Evolutionary conservation across 2,888 invertebrate species (phyloP).

Genomic region (Elysia crispata): DNA sequence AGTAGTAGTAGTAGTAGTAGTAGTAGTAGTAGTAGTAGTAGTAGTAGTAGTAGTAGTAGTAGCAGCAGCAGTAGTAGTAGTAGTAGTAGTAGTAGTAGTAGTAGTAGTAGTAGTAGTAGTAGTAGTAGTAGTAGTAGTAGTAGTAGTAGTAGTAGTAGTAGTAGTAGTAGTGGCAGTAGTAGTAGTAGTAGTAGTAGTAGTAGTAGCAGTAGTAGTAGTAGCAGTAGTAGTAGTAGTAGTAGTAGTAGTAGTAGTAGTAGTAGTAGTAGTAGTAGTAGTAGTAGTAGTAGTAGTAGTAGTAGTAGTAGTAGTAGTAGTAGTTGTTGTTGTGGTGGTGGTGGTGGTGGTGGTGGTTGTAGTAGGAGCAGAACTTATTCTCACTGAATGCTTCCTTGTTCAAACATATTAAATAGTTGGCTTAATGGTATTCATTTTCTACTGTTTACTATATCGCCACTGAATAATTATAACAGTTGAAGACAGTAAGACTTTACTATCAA

Average conservation of each 20-base stretch:
- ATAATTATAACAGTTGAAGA: too few relatives aligned
- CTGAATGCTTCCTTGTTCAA: too few relatives aligned
- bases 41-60: background rate
- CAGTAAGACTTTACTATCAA: too few relatives aligned
- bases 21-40: background rate
- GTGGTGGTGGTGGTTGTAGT: too few relatives aligned
- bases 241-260: conserved; percentile 28
- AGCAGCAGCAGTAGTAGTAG: conserved; percentile 3
- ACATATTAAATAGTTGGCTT: too few relatives aligned
- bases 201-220: background rate
- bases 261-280: conserved; percentile 28
- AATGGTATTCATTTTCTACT: too few relatives aligned
- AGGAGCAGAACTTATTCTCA: too few relatives aligned
- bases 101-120: conserved; percentile 28
- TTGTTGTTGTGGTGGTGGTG: too few relatives aligned
- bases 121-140: conserved; percentile 28
- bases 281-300: conserved; percentile 28
- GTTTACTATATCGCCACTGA: too few relatives aligned
- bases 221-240: conserved; percentile 23
- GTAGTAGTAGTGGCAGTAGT: background rate
- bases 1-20: background rate
- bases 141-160: conserved; percentile 28
- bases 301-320: conserved; percentile 24
- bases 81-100: conserved; percentile 28
- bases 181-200: background rate